Percentiles rank a stretch among this genome's conserved stretches.
Evolutionary conservation across 37 sponge, comb jelly and placozoan genomes (phyloP).

Genomic region (Sycon ciliatum): DNA sequence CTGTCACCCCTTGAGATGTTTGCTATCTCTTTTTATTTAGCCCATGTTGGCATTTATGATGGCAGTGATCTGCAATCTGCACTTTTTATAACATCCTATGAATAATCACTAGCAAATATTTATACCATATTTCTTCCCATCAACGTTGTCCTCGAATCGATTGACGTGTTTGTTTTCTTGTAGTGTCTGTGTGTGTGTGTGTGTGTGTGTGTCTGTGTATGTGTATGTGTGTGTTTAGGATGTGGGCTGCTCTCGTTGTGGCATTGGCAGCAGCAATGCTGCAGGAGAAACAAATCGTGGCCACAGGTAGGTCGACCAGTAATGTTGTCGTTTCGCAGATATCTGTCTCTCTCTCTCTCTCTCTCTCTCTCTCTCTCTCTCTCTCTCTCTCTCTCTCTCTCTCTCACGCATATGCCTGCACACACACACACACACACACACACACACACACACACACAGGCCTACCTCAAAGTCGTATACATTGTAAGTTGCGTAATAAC

Average conservation of each 20-base stretch:
- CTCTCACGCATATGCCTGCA: not conserved
- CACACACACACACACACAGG: constrained; percentile 5
- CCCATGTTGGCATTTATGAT: not conserved
- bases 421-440: constrained; percentile 5
- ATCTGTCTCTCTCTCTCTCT: too few species aligned
- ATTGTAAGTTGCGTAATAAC: too few species aligned
- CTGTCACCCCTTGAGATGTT: too few species aligned
- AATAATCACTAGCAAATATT: not conserved
- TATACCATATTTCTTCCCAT: not conserved
- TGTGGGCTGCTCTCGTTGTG: too few species aligned
- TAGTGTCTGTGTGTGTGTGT: not conserved
- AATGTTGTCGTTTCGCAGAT: too few species aligned
- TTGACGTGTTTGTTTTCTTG: not conserved
- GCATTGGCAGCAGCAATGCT: too few species aligned
- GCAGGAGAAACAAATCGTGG: too few species aligned
- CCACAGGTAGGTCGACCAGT: too few species aligned
- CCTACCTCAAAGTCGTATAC: too few species aligned
- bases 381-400: too few species aligned
- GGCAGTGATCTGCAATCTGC: not conserved
- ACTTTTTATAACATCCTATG: not conserved
- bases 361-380: too few species aligned
- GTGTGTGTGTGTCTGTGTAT: not conserved
- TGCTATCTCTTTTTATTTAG: too few species aligned
- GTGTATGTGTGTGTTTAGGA: not conserved
- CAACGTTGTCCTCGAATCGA: not conserved